phyloP scores from a whole-genome alignment of 2,888 invertebrate genomes.

The Megaustenia siamemsis region DNA sequence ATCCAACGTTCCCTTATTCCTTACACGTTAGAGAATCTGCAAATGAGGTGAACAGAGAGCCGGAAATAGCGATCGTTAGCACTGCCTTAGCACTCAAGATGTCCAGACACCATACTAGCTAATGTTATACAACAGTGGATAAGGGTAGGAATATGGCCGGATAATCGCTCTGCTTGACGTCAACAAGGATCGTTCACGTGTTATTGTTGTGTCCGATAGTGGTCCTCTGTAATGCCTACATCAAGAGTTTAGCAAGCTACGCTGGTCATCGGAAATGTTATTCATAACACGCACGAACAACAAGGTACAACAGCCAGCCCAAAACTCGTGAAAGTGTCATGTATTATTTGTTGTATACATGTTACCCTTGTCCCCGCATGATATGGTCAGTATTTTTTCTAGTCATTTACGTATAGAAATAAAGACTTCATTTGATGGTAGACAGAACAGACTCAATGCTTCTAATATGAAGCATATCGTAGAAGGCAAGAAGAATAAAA shows the following conservation, averaged over 20 bases:
- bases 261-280: background rate
- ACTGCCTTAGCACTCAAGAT: background rate
- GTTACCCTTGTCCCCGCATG: too few relatives aligned
- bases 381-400: too few relatives aligned
- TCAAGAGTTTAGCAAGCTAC: background rate
- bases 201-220: background rate
- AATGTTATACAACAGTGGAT: background rate
- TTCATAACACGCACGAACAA: background rate
- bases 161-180: constrained; percentile 22
- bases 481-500: too few relatives aligned
- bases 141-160: background rate
- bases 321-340: too few relatives aligned
- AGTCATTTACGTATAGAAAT: too few relatives aligned
- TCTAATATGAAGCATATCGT: too few relatives aligned
- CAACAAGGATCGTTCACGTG: background rate
- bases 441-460: too few relatives aligned
- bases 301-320: too few relatives aligned
- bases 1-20: too few relatives aligned
- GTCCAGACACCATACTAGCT: background rate
- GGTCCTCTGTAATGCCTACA: background rate
- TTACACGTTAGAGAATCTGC: too few relatives aligned
- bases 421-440: too few relatives aligned
- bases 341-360: too few relatives aligned
- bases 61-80: constrained; percentile 11
- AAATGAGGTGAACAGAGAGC: background rate